Evolutionary conservation across 2,797 vertebrate species (phyloP), one percentile per base, ranked within the genome.

Genomic region (Sebastes variabilis): DNA sequence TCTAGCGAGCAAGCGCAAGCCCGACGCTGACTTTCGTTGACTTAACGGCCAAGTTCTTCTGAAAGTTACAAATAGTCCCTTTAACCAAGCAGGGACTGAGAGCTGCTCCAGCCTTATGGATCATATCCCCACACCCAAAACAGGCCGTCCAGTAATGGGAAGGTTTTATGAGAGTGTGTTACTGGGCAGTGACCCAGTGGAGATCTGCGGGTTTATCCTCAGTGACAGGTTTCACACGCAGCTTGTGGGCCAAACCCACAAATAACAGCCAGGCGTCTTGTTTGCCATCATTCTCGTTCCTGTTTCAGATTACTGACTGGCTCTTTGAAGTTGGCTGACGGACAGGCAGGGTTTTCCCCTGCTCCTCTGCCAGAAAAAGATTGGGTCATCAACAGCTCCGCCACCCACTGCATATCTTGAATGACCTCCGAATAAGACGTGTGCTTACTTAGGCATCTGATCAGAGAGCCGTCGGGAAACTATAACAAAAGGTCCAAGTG

Each of bases 241-340:
- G 87, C 88, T 82, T 78, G 88, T 78, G 79, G 88, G 88, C 88
- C 91, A 91, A 91, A 81, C 83, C 89, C 92, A 87, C 92, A 94
- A 93, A 94, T 92, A 92, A 91, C 91, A 89, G 84, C 81, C 87
- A 88, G 92, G 86, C 88, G 79, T 91, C 82, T 89, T 90, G 88
- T 93, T 93, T 90, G 87, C 90, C 83, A 81, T 84, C 81, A 79
- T 88, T 83, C 87, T 80, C 82, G 5, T 75, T 82, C 89, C 84
- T 92, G 93, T 89, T 89, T 95, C 91, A 88, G 72, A 93, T 95
- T 94, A 93, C 88, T 66, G 69, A 75, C 81, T 62, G 66, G 69
- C 85, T 80, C 91, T 95, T 95, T 95, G 93, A 95, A 92, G 94
- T 73, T 76, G 76, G 74, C 85, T 78, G 86, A 89, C 10, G 61